Percentiles rank a stretch among this genome's conserved stretches.
These are phyloP conservation scores for Chamaetylas fuelleborni DNA, from an alignment of 2,113 vertebrate genomes.

Conservation along the genomic window DNA sequence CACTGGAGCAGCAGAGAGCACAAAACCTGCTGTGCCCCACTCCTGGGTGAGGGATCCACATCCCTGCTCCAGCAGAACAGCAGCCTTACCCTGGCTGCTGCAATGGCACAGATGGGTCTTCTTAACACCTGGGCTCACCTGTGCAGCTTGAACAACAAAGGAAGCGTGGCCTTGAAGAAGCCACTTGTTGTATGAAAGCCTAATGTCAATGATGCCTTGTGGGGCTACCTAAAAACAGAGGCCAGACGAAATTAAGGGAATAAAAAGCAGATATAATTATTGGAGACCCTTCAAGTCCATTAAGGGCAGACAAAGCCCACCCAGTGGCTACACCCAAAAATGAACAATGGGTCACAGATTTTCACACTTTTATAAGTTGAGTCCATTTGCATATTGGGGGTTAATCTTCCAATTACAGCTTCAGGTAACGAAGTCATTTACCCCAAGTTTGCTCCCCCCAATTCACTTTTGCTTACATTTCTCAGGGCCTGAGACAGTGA, in stretches of 20 bases:
- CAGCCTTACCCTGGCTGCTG: background rate
- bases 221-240: background rate
- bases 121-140: fast-evolving
- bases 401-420: background rate
- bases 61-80: background rate
- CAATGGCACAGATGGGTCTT: fast-evolving
- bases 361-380: too few species aligned
- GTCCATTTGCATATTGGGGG: background rate
- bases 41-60: background rate
- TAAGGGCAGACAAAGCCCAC: fast-evolving
- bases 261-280: background rate
- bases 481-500: fast-evolving
- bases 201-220: background rate
- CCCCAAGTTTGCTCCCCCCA: background rate
- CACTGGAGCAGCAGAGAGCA: background rate
- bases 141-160: background rate
- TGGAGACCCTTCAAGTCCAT: background rate
- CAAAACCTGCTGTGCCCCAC: too few species aligned
- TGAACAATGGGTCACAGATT: fast-evolving
- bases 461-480: background rate
- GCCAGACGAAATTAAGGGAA: background rate
- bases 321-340: background rate
- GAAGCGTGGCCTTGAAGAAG: background rate
- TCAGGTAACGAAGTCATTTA: background rate
- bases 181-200: background rate